Conservation (phyloP, 2,797 vertebrate species). For the Protosalanx chinensis region DNA sequence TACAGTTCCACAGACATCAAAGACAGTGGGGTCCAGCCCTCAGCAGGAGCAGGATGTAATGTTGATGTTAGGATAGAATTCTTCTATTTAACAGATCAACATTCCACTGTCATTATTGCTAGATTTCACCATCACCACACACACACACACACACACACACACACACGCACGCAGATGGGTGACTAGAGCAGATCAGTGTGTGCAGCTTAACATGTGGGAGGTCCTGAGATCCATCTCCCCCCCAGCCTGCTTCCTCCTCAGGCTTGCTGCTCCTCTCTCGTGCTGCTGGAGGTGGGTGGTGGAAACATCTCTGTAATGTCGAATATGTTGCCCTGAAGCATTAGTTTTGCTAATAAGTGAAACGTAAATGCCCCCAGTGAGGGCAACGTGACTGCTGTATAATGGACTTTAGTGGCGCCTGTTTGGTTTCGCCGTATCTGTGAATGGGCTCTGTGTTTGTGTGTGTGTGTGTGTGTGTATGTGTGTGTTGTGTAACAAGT, state of each 20-base stretch:
- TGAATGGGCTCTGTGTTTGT: conserved; percentile 35
- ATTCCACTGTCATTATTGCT: conserved; percentile 18
- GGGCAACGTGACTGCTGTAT: conserved; percentile 31
- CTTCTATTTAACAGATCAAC: conserved; percentile 29
- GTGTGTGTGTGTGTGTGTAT: conserved; percentile 3
- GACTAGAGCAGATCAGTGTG: neutral
- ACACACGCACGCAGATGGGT: conserved; percentile 10
- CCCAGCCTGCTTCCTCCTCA: neutral
- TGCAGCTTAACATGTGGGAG: neutral
- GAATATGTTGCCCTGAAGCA: conserved; percentile 33
- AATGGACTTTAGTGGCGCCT: conserved; percentile 18
- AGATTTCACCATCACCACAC: neutral
- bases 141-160: neutral
- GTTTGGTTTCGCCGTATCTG: conserved; percentile 24
- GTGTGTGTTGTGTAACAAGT: conserved; percentile 5
- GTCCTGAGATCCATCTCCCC: neutral
- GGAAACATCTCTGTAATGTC: conserved; percentile 47
- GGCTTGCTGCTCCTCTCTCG: neutral
- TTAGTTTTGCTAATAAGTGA: conserved; percentile 39
- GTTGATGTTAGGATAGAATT: conserved; percentile 50
- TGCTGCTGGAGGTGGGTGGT: conserved; percentile 35
- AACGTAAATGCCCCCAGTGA: conserved; percentile 13
- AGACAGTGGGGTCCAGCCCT: conserved; percentile 23
- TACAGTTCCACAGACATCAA: conserved; percentile 25
- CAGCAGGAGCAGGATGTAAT: conserved; percentile 60